A percentile compares a stretch with the other conserved stretches of the same genome.
These are phyloP conservation scores for Phoeniculus purpureus DNA, from an alignment of 2,797 vertebrate genomes.

Conservation along the genomic window DNA sequence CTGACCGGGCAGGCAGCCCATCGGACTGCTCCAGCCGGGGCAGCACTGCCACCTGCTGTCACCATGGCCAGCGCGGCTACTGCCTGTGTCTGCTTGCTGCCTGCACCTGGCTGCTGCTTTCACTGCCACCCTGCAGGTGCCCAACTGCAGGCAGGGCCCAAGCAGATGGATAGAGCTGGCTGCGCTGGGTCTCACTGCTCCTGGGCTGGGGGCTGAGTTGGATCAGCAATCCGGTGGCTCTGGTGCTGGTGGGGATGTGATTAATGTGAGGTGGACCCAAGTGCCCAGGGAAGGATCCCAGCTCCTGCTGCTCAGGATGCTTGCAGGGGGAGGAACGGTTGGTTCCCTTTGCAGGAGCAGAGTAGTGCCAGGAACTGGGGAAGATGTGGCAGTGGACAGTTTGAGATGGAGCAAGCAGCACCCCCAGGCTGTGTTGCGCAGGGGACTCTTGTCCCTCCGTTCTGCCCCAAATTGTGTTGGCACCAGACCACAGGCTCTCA, in stretches of 20 bases:
- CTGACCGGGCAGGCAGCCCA: background rate
- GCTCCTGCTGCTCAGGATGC: background rate
- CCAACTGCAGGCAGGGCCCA: background rate
- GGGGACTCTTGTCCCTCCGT: accelerated
- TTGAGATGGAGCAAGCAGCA: background rate
- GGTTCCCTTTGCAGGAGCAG: background rate
- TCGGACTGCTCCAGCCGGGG: background rate
- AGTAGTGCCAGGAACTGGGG: background rate
- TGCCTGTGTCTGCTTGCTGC: background rate
- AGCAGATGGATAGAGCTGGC: too few relatives aligned
- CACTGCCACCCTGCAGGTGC: background rate
- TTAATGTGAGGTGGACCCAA: accelerated
- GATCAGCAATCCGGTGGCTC: background rate
- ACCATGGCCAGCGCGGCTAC: background rate
- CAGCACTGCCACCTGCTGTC: conserved; percentile 11
- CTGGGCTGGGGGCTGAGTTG: background rate
- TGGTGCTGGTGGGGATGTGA: background rate
- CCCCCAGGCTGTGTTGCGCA: background rate
- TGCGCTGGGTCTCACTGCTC: too few relatives aligned
- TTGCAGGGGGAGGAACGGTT: too few relatives aligned
- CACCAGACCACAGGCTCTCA: background rate
- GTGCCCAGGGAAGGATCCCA: background rate
- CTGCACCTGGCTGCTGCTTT: too few relatives aligned
- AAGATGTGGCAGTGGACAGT: accelerated
- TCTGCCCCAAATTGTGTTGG: background rate